Conservation (phyloP, 2,113 vertebrate genomes). For the Ardeotis arabs region DNA sequence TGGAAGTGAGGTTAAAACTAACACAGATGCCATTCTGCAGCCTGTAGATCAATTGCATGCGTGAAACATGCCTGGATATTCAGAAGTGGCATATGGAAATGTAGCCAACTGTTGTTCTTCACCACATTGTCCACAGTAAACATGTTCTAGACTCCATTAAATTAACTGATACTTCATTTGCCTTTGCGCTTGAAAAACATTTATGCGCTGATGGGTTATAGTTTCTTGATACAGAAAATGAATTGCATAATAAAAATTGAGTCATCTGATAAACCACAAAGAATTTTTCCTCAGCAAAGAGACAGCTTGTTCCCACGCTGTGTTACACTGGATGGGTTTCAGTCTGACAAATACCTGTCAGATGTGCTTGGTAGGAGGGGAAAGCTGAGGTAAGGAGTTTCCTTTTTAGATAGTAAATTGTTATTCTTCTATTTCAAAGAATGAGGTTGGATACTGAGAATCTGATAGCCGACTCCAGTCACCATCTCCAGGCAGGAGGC, state of each 20-base stretch:
- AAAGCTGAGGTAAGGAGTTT: neutral
- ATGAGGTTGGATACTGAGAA: neutral
- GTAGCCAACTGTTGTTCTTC: neutral
- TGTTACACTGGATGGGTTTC: neutral
- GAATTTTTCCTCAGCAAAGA: neutral
- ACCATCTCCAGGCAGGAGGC: neutral
- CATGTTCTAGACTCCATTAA: neutral
- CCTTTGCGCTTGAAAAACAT: neutral
- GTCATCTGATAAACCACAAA: neutral
- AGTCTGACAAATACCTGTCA: neutral
- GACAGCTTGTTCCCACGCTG: neutral
- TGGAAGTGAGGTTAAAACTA: neutral
- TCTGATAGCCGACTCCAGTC: neutral
- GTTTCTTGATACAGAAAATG: neutral
- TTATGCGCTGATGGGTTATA: neutral
- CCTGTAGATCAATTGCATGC: neutral
- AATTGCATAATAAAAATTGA: neutral
- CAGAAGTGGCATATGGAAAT: neutral
- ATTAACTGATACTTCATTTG: neutral
- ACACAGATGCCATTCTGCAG: neutral
- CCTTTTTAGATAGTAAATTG: neutral
- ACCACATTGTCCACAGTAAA: neutral
- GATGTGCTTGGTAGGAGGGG: neutral
- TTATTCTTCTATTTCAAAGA: neutral
- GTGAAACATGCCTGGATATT: neutral